Base-by-base conservation (phyloP, 2,888 invertebrate species). In the Ormyrus thymus region DNA sequence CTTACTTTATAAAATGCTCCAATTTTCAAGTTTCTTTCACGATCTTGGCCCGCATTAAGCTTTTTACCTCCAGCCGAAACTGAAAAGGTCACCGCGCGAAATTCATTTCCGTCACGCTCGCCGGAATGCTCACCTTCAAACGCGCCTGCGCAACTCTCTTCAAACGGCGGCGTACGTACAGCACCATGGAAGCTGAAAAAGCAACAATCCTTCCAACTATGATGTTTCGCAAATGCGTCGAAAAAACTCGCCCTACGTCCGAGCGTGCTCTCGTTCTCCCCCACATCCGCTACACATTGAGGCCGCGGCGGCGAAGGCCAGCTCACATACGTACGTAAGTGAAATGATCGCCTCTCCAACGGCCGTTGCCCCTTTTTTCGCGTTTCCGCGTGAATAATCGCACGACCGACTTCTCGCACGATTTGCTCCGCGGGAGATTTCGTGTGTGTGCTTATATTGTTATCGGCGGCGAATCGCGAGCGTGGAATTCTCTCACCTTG, bases 231-330 rank as follows among this genome's bases (percentile, higher is more conserved):
- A 11, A n/a, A 9, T 7, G 10, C 13, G 7, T 10, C 10, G 13
- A 58, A 50, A 15, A 48, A 11, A 15, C 50, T 70, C 29, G 58
- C 58, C 11, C 50, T 46, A 4, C 29, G 29, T 29, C 29, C 29
- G 29, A 1, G 1, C 29, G 29, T 29, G 29, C 29, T 29, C 29
- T 29, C 29, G 29, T 48, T 70, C 59, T 56, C 69, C 46, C 70
- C 50, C 61, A 61, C 48, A 71, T 71, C 71, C 71, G 71, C 43
- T 61, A 61, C 53, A 61, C 56, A 65, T 73, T 48, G 64, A 73
- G 56, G 55, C 73, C 64, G 73, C 56, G 73, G 48, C 43, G 59
- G 15, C 59, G 69, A 70, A 58, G 69, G 58, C 45, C 46, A 43
- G 29, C 29, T 29, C 56, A 15, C 29, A 45, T 10, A 56, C 50